A percentile compares a stretch with the other conserved stretches of the same genome.
These are phyloP conservation scores for Abramis brama DNA, from an alignment of 2,113 vertebrate genomes.

Conservation along the genomic window DNA sequence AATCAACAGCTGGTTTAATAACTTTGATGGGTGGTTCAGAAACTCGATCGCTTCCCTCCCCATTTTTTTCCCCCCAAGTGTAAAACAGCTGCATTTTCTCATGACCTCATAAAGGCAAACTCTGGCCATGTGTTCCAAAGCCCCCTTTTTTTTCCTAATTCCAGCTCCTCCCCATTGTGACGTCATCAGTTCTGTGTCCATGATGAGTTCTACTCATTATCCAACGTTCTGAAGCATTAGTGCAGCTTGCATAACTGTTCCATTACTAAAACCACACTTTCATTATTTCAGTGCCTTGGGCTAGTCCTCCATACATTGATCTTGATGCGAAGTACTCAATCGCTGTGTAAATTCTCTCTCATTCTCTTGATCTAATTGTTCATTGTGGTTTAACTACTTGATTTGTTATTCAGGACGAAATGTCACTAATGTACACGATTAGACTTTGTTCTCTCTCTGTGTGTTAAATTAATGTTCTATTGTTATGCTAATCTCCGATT, in stretches of 20 bases:
- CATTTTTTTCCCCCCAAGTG: slow-evolving; percentile 41
- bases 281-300: slow-evolving; percentile 44
- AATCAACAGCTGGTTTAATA: slow-evolving; percentile 43
- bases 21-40: not conserved
- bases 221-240: slow-evolving; percentile 8
- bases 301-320: slow-evolving; percentile 46
- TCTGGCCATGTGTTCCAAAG: slow-evolving; percentile 62
- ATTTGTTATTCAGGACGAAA: not conserved
- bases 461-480: not conserved
- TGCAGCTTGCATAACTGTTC: slow-evolving; percentile 36
- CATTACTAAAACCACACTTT: slow-evolving; percentile 50
- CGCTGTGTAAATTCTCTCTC: slow-evolving; percentile 28
- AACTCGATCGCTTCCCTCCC: slow-evolving; percentile 41
- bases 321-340: slow-evolving; percentile 22
- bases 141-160: slow-evolving; percentile 3
- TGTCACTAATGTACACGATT: not conserved
- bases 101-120: slow-evolving; percentile 67
- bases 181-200: slow-evolving; percentile 15
- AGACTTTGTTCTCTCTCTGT: not conserved
- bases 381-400: not conserved
- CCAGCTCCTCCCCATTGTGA: slow-evolving; percentile 49
- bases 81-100: slow-evolving; percentile 69
- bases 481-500: not conserved
- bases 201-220: slow-evolving; percentile 11
- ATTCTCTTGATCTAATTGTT: not conserved